Evolutionary conservation across 2,113 vertebrate genomes (phyloP).

Genomic region (Hassar affinis): DNA sequence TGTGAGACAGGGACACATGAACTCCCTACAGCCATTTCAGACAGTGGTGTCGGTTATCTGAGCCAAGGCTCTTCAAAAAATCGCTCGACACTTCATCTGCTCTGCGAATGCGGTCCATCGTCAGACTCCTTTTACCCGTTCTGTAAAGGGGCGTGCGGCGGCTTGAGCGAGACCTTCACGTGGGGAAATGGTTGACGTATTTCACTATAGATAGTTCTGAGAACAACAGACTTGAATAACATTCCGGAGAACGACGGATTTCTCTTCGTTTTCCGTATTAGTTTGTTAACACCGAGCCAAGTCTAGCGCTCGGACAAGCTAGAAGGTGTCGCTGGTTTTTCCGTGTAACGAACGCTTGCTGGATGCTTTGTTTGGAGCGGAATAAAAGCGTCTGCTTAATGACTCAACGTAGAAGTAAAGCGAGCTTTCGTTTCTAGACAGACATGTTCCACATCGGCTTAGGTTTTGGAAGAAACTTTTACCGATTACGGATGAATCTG

Average conservation of each 20-base stretch:
- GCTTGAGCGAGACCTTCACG: neutral
- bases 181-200: neutral
- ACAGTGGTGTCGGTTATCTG: neutral
- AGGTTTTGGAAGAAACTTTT: neutral
- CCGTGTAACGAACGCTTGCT: neutral
- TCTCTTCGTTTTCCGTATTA: neutral
- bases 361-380: neutral
- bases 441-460: neutral
- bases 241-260: no score
- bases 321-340: neutral
- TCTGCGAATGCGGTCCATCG: neutral
- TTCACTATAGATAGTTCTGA: neutral
- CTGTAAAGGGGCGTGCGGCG: no score
- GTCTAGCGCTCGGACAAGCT: neutral
- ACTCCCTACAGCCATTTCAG: neutral
- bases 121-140: neutral
- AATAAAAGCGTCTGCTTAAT: neutral
- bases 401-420: neutral
- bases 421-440: neutral
- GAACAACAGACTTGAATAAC: neutral
- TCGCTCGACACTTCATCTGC: conserved; percentile 4
- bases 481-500: neutral
- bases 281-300: neutral
- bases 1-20: neutral
- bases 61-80: conserved; percentile 9